These are phyloP conservation scores for Opisthograptis luteolata DNA, from an alignment of 2,888 invertebrate genomes.

Conservation along the genomic window DNA sequence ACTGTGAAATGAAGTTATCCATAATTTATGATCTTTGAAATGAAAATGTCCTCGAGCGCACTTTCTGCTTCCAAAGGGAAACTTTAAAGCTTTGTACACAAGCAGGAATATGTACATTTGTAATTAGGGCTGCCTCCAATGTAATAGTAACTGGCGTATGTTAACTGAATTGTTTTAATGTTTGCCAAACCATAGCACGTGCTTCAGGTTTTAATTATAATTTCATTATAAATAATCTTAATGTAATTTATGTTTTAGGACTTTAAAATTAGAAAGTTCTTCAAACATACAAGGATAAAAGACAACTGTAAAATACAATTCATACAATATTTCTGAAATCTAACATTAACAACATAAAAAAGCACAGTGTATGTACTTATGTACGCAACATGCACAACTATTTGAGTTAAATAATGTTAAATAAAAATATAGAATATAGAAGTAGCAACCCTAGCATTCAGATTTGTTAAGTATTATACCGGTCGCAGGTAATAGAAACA, in stretches of 20 bases:
- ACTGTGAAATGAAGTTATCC: constrained; percentile 44
- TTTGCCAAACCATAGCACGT: too few relatives aligned
- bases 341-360: too few relatives aligned
- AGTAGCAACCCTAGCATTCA: not conserved
- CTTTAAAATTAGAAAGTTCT: too few relatives aligned
- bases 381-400: too few relatives aligned
- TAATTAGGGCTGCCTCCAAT: not conserved
- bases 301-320: not conserved
- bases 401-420: too few relatives aligned
- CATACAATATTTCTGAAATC: not conserved
- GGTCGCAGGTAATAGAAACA: not conserved
- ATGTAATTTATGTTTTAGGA: too few relatives aligned
- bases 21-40: constrained; percentile 51
- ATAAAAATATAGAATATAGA: too few relatives aligned
- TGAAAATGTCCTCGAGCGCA: constrained; percentile 41
- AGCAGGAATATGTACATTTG: constrained; percentile 4
- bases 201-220: too few relatives aligned
- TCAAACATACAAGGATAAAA: too few relatives aligned
- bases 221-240: too few relatives aligned
- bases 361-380: too few relatives aligned
- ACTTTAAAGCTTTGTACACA: constrained; percentile 22
- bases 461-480: not conserved
- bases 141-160: not conserved
- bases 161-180: too few relatives aligned
- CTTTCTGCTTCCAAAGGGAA: constrained; percentile 28